These are phyloP conservation scores for Brevimyrus niger DNA, from an alignment of 2,113 vertebrate species.

Conservation along the genomic window DNA sequence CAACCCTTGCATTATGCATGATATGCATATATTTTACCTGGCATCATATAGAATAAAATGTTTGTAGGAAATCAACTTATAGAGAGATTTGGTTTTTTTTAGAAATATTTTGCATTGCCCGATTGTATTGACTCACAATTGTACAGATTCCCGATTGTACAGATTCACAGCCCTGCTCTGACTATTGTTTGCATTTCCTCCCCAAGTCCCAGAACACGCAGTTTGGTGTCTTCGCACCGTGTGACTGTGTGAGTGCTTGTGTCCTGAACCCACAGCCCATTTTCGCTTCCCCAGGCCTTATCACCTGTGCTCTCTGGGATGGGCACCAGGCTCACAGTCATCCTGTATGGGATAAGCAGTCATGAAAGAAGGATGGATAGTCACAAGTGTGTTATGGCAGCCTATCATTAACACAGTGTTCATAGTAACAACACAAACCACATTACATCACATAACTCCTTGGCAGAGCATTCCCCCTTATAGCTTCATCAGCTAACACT, in stretches of 20 bases:
- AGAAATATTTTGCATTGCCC: not conserved
- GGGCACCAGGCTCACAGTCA: not conserved
- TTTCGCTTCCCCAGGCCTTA: not conserved
- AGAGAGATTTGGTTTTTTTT: not conserved
- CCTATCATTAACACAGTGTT: too few species aligned
- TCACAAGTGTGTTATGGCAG: too few species aligned
- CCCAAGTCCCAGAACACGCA: not conserved
- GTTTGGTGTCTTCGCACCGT: not conserved
- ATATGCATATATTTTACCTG: not conserved
- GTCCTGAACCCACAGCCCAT: not conserved
- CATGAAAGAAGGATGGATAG: not conserved
- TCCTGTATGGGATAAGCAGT: not conserved
- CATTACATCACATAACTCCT: too few species aligned
- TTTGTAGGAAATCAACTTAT: not conserved
- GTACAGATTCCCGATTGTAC: too few species aligned
- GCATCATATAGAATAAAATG: not conserved
- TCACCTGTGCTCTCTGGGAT: not conserved
- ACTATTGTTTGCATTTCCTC: not conserved
- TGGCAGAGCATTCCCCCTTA: too few species aligned
- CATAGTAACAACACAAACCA: too few species aligned
- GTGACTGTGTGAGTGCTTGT: not conserved
- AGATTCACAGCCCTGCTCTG: too few species aligned
- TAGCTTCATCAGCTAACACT: not conserved
- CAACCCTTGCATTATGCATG: not conserved
- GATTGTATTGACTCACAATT: not conserved